Evolutionary conservation across 2,113 vertebrate species (phyloP).

Genomic region (Tenrec ecaudatus): DNA sequence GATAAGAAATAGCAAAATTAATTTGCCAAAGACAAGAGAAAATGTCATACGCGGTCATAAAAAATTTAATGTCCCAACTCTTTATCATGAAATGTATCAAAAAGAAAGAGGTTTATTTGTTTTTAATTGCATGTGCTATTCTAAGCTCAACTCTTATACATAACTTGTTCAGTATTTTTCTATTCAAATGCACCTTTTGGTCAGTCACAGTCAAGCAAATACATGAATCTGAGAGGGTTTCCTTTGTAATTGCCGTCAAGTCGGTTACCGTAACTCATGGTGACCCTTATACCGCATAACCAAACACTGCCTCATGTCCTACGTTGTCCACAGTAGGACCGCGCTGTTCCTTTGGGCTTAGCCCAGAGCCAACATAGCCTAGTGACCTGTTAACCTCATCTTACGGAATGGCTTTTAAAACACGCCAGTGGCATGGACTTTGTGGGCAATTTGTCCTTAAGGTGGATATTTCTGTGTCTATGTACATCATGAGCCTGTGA

Average conservation of each 20-base stretch:
- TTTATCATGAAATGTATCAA: too few relatives aligned
- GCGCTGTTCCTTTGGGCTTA: constrained; percentile 29
- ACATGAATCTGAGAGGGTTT: not conserved
- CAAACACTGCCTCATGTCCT: not conserved
- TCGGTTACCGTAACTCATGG: too few relatives aligned
- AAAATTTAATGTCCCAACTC: too few relatives aligned
- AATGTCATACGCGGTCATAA: too few relatives aligned
- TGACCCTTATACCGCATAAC: not conserved
- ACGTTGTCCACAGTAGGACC: not conserved
- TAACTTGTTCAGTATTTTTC: too few relatives aligned
- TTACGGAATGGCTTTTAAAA: constrained; percentile 75
- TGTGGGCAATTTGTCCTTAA: not conserved
- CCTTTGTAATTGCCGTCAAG: not conserved
- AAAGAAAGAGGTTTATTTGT: too few relatives aligned
- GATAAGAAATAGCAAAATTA: too few relatives aligned
- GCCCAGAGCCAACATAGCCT: constrained; percentile 66
- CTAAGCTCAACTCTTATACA: too few relatives aligned
- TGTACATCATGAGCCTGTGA: not conserved
- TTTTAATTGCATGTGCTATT: too few relatives aligned
- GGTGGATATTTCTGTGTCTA: constrained; percentile 10
- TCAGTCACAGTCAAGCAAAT: too few relatives aligned
- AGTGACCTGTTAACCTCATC: constrained; percentile 12
- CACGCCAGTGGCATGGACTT: not conserved
- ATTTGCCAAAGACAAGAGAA: too few relatives aligned
- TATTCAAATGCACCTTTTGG: too few relatives aligned